phyloP scores from a whole-genome alignment of 2,113 vertebrate genomes.

The Anguilla rostrata region DNA sequence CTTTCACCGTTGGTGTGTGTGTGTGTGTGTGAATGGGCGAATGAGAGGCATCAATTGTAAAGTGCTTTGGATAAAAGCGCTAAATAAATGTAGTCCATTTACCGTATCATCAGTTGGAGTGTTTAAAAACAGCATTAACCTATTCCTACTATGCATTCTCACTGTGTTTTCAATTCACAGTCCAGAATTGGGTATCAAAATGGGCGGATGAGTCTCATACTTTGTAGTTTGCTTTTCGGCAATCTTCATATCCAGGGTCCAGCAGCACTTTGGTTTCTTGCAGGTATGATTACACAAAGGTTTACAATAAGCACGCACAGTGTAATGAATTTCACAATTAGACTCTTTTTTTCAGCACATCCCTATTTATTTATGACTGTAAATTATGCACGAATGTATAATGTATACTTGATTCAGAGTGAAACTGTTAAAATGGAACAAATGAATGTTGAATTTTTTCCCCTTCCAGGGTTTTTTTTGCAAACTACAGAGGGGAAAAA shows the following conservation, averaged over 20 bases:
- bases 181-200: not conserved
- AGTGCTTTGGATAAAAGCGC: not conserved
- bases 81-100: not conserved
- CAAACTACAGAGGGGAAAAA: conserved; percentile 16
- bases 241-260: not conserved
- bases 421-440: conserved; percentile 12
- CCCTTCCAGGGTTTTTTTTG: not conserved
- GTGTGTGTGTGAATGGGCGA: too few species aligned
- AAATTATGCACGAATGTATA: conserved; percentile 24
- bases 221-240: not conserved
- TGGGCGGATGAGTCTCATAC: not conserved
- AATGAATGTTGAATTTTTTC: not conserved
- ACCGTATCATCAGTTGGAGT: not conserved
- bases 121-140: not conserved
- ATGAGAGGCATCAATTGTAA: too few species aligned
- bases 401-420: conserved; percentile 23
- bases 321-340: not conserved
- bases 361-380: conserved; percentile 38
- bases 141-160: not conserved
- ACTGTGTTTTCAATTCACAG: not conserved
- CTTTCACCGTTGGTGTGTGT: too few species aligned
- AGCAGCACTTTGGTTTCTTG: not conserved
- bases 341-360: conserved; percentile 19
- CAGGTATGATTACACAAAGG: not conserved
- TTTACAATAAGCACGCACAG: not conserved